Conservation (phyloP, 2,113 vertebrate genomes). For the Tyrannus savana region DNA sequence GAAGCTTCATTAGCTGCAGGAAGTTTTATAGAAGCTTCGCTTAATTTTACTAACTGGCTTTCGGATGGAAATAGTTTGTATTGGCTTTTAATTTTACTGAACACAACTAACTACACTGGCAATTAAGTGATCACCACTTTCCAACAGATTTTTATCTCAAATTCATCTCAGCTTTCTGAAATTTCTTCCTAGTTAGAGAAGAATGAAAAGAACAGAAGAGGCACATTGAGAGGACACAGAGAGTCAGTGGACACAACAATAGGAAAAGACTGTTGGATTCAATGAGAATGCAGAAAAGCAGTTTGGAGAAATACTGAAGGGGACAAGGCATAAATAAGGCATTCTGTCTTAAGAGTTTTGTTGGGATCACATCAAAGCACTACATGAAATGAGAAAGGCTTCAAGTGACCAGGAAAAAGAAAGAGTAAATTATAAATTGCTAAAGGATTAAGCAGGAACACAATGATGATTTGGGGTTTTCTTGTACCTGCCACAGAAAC, state of each 20-base stretch:
- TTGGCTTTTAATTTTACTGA: background rate
- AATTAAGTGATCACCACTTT: background rate
- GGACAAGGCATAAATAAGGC: background rate
- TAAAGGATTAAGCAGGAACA: background rate
- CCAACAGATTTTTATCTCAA: background rate
- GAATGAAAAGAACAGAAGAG: background rate
- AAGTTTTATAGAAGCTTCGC: background rate
- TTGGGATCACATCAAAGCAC: background rate
- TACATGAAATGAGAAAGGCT: background rate
- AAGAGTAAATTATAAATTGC: background rate
- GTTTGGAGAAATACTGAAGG: background rate
- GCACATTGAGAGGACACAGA: background rate
- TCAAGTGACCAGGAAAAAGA: background rate
- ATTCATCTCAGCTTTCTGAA: background rate
- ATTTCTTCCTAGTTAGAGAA: background rate
- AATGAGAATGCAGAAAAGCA: background rate
- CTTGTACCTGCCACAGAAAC: background rate
- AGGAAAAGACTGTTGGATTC: background rate
- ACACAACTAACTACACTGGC: background rate
- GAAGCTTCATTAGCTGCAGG: background rate
- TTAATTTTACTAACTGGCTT: background rate
- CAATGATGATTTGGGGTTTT: background rate
- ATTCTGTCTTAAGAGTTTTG: background rate
- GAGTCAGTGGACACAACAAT: background rate
- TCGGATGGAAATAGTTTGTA: background rate